Base-by-base conservation (phyloP, 1,140 invertebrate genomes). In the Diuraphis noxia region DNA sequence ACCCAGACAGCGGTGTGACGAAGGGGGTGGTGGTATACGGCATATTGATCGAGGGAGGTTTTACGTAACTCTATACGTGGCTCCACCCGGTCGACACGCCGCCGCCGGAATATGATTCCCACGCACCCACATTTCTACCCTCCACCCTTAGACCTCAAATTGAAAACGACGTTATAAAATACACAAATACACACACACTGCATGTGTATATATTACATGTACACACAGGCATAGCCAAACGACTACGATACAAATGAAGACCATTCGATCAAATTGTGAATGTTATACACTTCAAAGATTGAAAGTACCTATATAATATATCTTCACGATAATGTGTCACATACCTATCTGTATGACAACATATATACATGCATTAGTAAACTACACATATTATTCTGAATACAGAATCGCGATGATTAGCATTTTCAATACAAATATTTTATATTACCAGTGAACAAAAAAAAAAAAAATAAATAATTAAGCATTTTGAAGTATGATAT, bases 31-130 rank as follows among this genome's bases (percentile, higher is more conserved):
- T 63, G 56, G 56, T 72, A 72, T 72, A 72, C 89, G 89, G 77
- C 34, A 49, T 91, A 91, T 91, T 91, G 89, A 91, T 91, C 89
- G 89, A 81, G 89, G 89, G 89, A 91, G 89, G 89, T 91, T 91
- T 88, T 91, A 81, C 77, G 89, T 52, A 81, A 81, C 17, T 38
- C 36, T 81, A 38, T 38, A 81, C 21, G 23, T 46, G 89, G 89
- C 89, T 91, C 89, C 89, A 82, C 89, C 89, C 89, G 72, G 89
- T 91, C 89, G 89, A 49, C 77, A n/a, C 77, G 77, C 72, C 72
- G 77, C 72, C 72, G 23, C 13, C 72, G 38, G 34, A 82, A 82
- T 91, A 81, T 49, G 4, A 90, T 91, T 56, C 49, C 49, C 56
- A 90, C 77, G 72, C 77, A 34, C 23, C 2, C n/a, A 8, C 41